These are phyloP conservation scores for Sebastes elongatus DNA, from an alignment of 2,797 vertebrate species.

Conservation along the genomic window DNA sequence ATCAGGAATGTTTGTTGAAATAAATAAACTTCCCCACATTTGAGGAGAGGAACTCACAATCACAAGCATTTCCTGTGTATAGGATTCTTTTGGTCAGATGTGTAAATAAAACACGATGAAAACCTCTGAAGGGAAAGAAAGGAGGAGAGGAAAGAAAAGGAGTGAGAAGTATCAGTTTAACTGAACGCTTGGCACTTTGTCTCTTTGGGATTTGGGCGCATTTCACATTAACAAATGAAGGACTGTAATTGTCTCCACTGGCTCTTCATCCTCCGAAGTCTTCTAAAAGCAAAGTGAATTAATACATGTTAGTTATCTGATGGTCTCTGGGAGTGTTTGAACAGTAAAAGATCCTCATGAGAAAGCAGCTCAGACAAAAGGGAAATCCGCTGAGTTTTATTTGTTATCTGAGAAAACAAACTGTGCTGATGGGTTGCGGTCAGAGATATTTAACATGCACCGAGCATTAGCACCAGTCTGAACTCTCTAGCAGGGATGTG, in stretches of 20 bases:
- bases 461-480: neutral
- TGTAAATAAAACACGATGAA: conserved; percentile 82
- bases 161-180: neutral
- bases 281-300: neutral
- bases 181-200: neutral
- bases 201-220: neutral
- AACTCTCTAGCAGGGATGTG: neutral
- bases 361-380: conserved; percentile 38
- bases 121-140: conserved; percentile 31
- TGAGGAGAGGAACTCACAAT: conserved; percentile 85
- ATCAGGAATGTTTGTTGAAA: conserved; percentile 97
- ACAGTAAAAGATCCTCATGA: conserved; percentile 64
- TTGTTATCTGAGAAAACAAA: conserved; percentile 67
- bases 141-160: neutral
- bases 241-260: neutral
- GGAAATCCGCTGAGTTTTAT: conserved; percentile 29
- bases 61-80: conserved; percentile 85
- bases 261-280: neutral
- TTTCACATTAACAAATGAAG: neutral
- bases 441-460: neutral
- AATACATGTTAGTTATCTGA: conserved; percentile 24
- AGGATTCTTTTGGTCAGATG: conserved; percentile 68
- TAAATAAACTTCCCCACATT: conserved; percentile 96
- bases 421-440: conserved; percentile 17
- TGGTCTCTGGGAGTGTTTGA: conserved; percentile 48